A percentile compares a stretch with the other conserved stretches of the same genome.
Conservation (phyloP, 2,888 invertebrate species). For the Stomorhina lunata region DNA sequence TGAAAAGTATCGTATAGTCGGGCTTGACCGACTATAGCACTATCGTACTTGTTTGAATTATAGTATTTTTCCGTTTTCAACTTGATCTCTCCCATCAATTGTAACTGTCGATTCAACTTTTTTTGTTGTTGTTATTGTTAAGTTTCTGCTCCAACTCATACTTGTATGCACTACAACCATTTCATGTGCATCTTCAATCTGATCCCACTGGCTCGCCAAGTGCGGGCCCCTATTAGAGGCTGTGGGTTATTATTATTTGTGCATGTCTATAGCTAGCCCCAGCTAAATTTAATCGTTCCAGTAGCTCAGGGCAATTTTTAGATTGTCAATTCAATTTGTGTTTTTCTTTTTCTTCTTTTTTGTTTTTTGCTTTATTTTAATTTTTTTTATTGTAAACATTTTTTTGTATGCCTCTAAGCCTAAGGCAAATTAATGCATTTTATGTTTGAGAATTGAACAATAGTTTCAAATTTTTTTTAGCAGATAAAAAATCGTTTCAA, state of each 20-base stretch:
- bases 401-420: slow-evolving; percentile 7
- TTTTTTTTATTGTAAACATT: background rate
- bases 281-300: slow-evolving; percentile 31
- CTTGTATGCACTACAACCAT: background rate
- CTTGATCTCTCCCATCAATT: slow-evolving; percentile 37
- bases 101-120: slow-evolving; percentile 11
- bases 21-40: too few species aligned
- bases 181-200: slow-evolving; percentile 9
- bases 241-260: background rate
- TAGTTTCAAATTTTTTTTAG: background rate
- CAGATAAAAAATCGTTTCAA: background rate
- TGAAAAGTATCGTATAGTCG: too few species aligned
- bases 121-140: background rate
- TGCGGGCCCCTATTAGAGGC: background rate
- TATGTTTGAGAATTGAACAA: slow-evolving; percentile 27
- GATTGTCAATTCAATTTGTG: slow-evolving; percentile 63
- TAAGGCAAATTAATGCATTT: slow-evolving; percentile 41
- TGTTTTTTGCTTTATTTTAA: slow-evolving; percentile 29
- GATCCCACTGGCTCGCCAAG: slow-evolving; percentile 1
- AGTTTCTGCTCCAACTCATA: background rate
- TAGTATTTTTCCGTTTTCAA: slow-evolving; percentile 19
- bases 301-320: slow-evolving; percentile 40
- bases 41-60: background rate
- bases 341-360: slow-evolving; percentile 47
- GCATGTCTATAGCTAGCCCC: background rate